phyloP scores from a whole-genome alignment of 92 coral and sea anemone species.

The Heteractis magnifica region DNA sequence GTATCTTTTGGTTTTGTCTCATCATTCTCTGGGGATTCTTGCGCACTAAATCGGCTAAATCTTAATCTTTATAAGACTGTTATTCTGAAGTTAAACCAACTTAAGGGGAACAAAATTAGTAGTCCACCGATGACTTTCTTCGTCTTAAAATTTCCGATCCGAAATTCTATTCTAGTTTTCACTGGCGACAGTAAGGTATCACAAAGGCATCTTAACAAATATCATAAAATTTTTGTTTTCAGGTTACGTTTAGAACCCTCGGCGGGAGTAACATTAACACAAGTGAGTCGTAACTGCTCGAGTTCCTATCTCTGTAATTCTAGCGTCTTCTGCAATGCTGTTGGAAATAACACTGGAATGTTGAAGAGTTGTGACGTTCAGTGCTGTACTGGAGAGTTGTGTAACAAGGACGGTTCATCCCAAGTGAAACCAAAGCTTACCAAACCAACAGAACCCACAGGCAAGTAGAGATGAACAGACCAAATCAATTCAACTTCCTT shows the following conservation, averaged over 20 bases:
- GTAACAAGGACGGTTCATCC: constrained; percentile 10
- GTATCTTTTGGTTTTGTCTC: too few relatives aligned
- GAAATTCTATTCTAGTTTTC: too few relatives aligned
- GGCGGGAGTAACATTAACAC: constrained; percentile 9
- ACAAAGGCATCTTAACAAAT: not conserved
- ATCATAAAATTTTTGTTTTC: not conserved
- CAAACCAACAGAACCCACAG: not conserved
- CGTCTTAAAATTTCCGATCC: too few relatives aligned
- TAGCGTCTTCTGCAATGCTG: constrained; percentile 9
- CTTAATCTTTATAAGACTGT: too few relatives aligned
- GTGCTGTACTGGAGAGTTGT: constrained; percentile 31
- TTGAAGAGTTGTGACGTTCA: constrained; percentile 12
- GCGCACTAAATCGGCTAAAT: too few relatives aligned
- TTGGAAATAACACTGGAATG: constrained; percentile 9
- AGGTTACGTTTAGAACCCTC: constrained; percentile 11
- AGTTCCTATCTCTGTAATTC: constrained; percentile 13
- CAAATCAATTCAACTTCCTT: too few relatives aligned
- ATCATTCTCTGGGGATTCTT: too few relatives aligned
- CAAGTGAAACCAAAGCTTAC: not conserved
- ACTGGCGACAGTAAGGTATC: too few relatives aligned
- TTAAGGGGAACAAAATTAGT: too few relatives aligned
- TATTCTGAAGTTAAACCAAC: too few relatives aligned
- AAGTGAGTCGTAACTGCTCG: constrained; percentile 15
- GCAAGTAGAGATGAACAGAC: not conserved
- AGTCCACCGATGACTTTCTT: too few relatives aligned